These are phyloP conservation scores for Troilus luridus DNA, from an alignment of 2,888 invertebrate genomes.

Conservation along the genomic window DNA sequence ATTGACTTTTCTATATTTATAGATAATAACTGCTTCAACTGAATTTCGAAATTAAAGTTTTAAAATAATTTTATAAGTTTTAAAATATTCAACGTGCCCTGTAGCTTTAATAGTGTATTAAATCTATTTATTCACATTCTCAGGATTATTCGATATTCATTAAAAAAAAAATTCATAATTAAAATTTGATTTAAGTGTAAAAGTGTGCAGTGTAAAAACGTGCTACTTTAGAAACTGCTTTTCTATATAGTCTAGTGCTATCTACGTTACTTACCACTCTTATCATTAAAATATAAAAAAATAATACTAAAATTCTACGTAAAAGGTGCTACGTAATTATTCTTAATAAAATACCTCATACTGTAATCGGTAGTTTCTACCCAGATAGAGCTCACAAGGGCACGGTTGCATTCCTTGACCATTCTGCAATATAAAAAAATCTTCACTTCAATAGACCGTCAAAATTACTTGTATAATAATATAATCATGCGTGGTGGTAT, in stretches of 20 bases:
- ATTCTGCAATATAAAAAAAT: conserved; percentile 20
- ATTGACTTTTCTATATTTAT: too few species aligned
- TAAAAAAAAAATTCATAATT: background rate
- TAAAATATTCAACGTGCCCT: too few species aligned
- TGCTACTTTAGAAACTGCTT: background rate
- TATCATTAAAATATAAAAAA: background rate
- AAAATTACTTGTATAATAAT: background rate
- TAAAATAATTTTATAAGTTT: too few species aligned
- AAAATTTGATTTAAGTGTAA: background rate
- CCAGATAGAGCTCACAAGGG: conserved; percentile 32
- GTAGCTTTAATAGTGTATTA: too few species aligned
- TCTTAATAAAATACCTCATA: conserved; percentile 17
- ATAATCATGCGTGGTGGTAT: background rate
- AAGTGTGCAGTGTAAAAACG: background rate
- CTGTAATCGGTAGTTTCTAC: conserved; percentile 45
- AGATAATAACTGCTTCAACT: too few species aligned
- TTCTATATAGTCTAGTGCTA: background rate
- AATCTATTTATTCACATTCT: too few species aligned
- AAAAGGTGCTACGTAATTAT: background rate
- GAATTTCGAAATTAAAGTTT: too few species aligned
- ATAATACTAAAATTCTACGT: background rate
- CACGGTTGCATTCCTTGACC: conserved; percentile 43
- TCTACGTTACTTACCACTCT: background rate
- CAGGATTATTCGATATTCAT: too few species aligned
- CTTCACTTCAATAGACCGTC: background rate